Evolutionary conservation across 2,113 vertebrate species (phyloP).

Genomic region (Aramus guarauna): DNA sequence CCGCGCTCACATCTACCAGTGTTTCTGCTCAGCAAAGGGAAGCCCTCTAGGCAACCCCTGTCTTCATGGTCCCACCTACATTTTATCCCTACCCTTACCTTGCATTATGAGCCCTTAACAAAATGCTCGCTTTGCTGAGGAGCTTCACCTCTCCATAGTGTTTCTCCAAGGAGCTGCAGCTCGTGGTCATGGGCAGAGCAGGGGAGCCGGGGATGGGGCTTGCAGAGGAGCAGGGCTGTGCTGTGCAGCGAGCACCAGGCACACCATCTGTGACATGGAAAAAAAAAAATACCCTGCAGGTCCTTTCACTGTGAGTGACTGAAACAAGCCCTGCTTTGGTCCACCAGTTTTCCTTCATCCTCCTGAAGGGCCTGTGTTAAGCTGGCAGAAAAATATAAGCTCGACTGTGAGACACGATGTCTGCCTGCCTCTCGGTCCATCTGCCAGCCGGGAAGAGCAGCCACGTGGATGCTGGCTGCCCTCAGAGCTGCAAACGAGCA

Average conservation of each 20-base stretch:
- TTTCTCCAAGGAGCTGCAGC: not conserved
- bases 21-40: not conserved
- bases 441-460: not conserved
- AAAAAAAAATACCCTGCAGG: not conserved
- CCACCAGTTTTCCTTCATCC: not conserved
- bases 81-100: not conserved
- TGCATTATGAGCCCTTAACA: not conserved
- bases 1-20: not conserved
- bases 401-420: not conserved
- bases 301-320: not conserved
- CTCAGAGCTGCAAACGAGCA: not conserved
- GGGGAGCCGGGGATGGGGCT: not conserved
- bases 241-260: not conserved
- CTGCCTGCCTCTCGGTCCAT: not conserved
- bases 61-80: not conserved
- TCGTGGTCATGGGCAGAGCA: rapidly evolving
- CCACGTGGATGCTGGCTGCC: not conserved
- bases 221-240: not conserved
- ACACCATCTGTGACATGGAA: rapidly evolving
- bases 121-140: not conserved
- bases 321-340: not conserved
- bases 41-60: not conserved
- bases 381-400: not conserved
- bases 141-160: not conserved
- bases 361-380: not conserved